Evolutionary conservation across 2,888 invertebrate species (phyloP).

Genomic region (Ectropis crepuscularia): DNA sequence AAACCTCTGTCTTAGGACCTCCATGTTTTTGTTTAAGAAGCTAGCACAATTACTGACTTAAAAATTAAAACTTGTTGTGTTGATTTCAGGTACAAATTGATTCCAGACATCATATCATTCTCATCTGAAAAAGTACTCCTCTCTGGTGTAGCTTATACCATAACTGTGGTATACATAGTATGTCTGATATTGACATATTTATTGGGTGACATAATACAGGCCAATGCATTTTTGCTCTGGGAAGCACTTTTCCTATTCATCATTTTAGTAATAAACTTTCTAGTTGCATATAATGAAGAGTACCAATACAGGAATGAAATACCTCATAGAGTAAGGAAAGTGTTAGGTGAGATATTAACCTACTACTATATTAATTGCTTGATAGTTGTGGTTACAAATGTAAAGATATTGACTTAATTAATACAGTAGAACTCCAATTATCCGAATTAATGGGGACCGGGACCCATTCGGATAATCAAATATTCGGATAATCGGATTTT

Average conservation of each 20-base stretch:
- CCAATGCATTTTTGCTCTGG: constrained; percentile 73
- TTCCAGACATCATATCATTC: constrained; percentile 74
- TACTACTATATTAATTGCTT: too few species aligned
- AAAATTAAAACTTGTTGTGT: neutral
- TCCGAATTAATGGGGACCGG: too few species aligned
- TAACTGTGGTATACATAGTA: constrained; percentile 70
- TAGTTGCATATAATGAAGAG: constrained; percentile 78
- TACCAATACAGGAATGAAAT: constrained; percentile 82
- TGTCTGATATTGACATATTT: constrained; percentile 73
- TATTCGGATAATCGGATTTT: too few species aligned
- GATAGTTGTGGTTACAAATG: too few species aligned
- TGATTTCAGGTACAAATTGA: constrained; percentile 66
- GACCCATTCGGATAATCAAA: too few species aligned
- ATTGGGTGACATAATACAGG: constrained; percentile 70
- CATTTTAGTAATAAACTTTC: constrained; percentile 72
- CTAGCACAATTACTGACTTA: neutral
- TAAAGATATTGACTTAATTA: too few species aligned
- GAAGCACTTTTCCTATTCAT: constrained; percentile 75
- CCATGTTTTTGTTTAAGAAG: too few species aligned
- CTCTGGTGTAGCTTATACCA: constrained; percentile 76
- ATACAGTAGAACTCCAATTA: too few species aligned
- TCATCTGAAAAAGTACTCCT: constrained; percentile 76
- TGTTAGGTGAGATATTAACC: constrained; percentile 64
- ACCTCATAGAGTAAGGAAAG: constrained; percentile 78
- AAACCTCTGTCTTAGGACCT: too few species aligned